Base-by-base conservation (phyloP, 2,888 invertebrate genomes). In the Linnaemya tessellans region DNA sequence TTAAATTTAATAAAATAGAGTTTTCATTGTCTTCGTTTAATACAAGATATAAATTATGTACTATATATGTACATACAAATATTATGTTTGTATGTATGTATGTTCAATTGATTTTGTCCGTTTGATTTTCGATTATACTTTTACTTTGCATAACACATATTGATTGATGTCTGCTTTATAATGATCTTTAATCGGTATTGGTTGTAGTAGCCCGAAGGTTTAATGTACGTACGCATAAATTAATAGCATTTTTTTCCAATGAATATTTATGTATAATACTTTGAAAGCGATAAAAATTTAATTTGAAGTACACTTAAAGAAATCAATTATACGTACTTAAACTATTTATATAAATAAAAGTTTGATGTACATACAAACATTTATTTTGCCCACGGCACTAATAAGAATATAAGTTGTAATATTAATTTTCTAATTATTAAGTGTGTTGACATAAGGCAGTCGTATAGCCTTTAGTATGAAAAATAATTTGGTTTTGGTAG, bases 111-210 rank as follows among this genome's bases (percentile, higher is more conserved):
- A 30, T 46, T 41, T 68, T 51, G 30, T 18, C 13, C 15, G 41
- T 56, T 56, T 70, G 3, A 22, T 25, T n/a, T 56, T 71, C 8
- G 41, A 60, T n/a, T 65, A 38, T 22, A 71, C 18, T 68, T 51
- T 58, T 30, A 35, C n/a, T 30, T 83, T 83, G 46, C 51, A 41
- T 67, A 79, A 74, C 35, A 18, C 5, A 13, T 58, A 46, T 65
- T 43, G 46, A 79, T 79, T 49, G 46, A 46, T 77, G 49, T 67
- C 49, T 38, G 22, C 38, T 68, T 73, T 56, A 58, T 54, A 79
- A 60, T 80, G 84, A 70, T 84, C 79, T 84, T 84, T 84, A 79
- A 74, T 64, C 83, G 18, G 30, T 58, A 65, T 22, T 46, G n/a
- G 25, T 64, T 75, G n/a, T n/a, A n/a, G 38, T 81, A 62, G 22